Evolutionary conservation across 2,888 invertebrate genomes (phyloP), one percentile per base, ranked within the genome.

Genomic region (Lithophane leautieri): DNA sequence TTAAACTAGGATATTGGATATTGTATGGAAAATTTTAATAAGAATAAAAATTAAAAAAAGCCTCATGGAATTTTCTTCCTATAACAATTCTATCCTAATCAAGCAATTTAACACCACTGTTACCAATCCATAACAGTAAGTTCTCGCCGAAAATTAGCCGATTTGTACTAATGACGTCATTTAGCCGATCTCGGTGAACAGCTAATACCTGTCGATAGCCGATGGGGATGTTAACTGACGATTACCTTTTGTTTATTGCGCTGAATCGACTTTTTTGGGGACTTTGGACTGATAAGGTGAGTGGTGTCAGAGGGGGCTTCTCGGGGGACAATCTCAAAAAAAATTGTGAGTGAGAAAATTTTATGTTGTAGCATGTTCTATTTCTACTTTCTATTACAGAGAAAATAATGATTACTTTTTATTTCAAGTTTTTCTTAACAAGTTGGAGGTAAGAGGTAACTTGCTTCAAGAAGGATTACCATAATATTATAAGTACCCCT

Each of bases 151-250:
- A 79, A 86, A 87, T 86, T 87, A 85, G 87, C 76, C 77, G 74
- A 88, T 87, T 88, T 79, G 75, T 60, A 47, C 74, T 82, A 87
- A 87, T 82, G 87, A 88, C 68, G 76, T 79, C 84, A 73, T 87
- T 87, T 81, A 61, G 78, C 54, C 19, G 58, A 73, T 42, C 74
- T 72, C 66, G 56, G 71, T 63, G 72, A 68, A 56, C 72, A 70
- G 74, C 70, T 84, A 88, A 85, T 83, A 82, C 78, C 81, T 79
- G 82, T 58, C 82, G 78, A 79, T 82, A 71, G 76, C 81, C 80
- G 61, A 68, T 75, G 52, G 73, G 72, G 82, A 66, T 78, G 78
- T 81, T 79, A 84, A 82, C 69, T n/a, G 76, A 56, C 63, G 73
- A 84, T 84, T 80, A 84, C 54, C 54, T 77, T 81, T 78, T 79